Evolutionary conservation across 2,797 vertebrate genomes (phyloP).

Genomic region (Coranthus polyacanthus): DNA sequence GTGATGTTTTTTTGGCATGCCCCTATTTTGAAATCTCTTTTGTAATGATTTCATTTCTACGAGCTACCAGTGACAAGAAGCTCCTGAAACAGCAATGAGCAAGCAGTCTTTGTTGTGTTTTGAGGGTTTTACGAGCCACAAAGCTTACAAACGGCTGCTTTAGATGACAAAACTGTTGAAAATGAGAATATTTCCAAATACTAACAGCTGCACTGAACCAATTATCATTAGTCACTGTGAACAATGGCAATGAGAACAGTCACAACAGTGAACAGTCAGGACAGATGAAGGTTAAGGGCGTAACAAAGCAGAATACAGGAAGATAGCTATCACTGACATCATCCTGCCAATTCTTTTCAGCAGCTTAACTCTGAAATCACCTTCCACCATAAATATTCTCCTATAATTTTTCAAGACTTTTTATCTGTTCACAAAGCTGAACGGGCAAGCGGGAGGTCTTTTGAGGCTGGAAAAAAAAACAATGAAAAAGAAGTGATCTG

Average conservation of each 20-base stretch:
- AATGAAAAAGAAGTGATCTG: conserved; percentile 61
- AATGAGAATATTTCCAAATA: not conserved
- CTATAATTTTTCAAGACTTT: conserved; percentile 43
- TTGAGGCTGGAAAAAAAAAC: conserved; percentile 46
- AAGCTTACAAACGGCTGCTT: not conserved
- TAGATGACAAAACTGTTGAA: not conserved
- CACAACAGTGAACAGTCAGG: conserved; percentile 2
- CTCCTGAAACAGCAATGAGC: no score
- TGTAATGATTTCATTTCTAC: no score
- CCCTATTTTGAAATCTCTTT: no score
- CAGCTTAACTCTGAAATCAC: conserved; percentile 61
- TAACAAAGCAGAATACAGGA: conserved; percentile 21
- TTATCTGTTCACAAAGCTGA: conserved; percentile 65
- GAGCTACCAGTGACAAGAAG: no score
- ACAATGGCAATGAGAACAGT: not conserved
- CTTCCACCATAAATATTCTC: conserved; percentile 63
- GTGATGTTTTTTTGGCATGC: no score
- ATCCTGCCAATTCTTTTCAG: conserved; percentile 47
- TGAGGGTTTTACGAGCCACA: no score
- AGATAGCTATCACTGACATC: conserved; percentile 42
- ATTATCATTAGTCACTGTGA: conserved; percentile 14
- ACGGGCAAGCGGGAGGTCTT: conserved; percentile 53
- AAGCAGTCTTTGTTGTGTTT: no score
- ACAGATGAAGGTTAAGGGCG: conserved; percentile 9
- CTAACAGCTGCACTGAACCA: conserved; percentile 1